Percentiles rank a stretch among this genome's conserved stretches.
Conservation (phyloP, 2,888 invertebrate genomes). For the Linnaemya tessellans region DNA sequence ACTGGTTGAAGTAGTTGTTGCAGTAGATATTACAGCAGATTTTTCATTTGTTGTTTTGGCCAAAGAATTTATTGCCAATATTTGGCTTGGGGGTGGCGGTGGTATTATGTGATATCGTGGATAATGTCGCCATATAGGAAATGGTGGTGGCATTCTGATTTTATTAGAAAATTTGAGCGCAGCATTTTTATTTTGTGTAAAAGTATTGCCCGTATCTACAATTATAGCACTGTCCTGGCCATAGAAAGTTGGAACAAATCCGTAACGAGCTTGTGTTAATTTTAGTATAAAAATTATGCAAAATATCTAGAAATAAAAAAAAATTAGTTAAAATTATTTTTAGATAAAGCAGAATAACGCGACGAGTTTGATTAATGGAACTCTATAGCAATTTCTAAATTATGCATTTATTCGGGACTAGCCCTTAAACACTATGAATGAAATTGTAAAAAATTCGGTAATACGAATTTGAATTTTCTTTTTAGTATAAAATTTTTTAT, state of each 20-base stretch:
- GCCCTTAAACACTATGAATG: no score
- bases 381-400: no score
- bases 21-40: background rate
- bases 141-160: slow-evolving; percentile 74
- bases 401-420: no score
- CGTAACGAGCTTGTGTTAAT: slow-evolving; percentile 58
- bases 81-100: slow-evolving; percentile 52
- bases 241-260: slow-evolving; percentile 73
- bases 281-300: slow-evolving; percentile 59
- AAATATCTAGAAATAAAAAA: slow-evolving; percentile 48
- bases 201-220: slow-evolving; percentile 73
- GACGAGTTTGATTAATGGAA: no score
- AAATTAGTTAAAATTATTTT: background rate
- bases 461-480: no score
- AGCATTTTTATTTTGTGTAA: slow-evolving; percentile 22
- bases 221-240: slow-evolving; percentile 76
- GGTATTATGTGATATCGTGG: slow-evolving; percentile 74
- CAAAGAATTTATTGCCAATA: slow-evolving; percentile 57
- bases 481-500: no score
- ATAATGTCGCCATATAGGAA: slow-evolving; percentile 74
- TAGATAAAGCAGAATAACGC: no score
- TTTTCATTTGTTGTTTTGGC: background rate
- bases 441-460: no score
- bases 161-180: slow-evolving; percentile 68
- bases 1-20: slow-evolving; percentile 13